Percentiles rank a stretch among this genome's conserved stretches.
These are phyloP conservation scores for Pantelozetes paolii DNA, from an alignment of 2,888 invertebrate species.

Conservation along the genomic window DNA sequence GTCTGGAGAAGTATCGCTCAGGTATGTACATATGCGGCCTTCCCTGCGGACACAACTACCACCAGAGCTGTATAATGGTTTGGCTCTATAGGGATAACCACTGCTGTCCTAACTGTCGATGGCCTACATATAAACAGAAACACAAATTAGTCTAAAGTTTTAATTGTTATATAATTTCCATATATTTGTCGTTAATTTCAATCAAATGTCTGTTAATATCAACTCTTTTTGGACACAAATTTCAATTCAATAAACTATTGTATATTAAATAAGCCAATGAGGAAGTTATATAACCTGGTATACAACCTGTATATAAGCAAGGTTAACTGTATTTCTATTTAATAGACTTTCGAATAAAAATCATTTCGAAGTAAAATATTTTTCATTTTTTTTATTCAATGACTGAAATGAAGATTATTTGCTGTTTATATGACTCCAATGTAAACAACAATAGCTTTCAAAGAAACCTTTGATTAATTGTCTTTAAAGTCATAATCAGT, in stretches of 20 bases:
- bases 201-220: background rate
- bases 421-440: too few relatives aligned
- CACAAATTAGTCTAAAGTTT: background rate
- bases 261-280: too few relatives aligned
- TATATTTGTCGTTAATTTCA: background rate
- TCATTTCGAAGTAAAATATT: too few relatives aligned
- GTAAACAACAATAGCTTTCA: too few relatives aligned
- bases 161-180: background rate
- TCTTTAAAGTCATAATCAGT: too few relatives aligned
- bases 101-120: slow-evolving; percentile 58
- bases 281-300: too few relatives aligned
- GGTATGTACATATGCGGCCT: slow-evolving; percentile 55
- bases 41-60: slow-evolving; percentile 58
- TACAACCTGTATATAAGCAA: too few relatives aligned
- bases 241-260: background rate
- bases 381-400: too few relatives aligned
- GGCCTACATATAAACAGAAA: slow-evolving; percentile 56
- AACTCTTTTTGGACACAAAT: background rate
- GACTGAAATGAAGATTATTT: too few relatives aligned
- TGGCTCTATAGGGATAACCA: slow-evolving; percentile 58
- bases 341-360: too few relatives aligned
- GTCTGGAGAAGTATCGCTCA: slow-evolving; percentile 55
- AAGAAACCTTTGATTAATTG: too few relatives aligned
- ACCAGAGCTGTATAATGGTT: slow-evolving; percentile 56
- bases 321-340: too few relatives aligned